Conservation (phyloP, 2,797 vertebrate species). For the Spinibarbus caldwelli region DNA sequence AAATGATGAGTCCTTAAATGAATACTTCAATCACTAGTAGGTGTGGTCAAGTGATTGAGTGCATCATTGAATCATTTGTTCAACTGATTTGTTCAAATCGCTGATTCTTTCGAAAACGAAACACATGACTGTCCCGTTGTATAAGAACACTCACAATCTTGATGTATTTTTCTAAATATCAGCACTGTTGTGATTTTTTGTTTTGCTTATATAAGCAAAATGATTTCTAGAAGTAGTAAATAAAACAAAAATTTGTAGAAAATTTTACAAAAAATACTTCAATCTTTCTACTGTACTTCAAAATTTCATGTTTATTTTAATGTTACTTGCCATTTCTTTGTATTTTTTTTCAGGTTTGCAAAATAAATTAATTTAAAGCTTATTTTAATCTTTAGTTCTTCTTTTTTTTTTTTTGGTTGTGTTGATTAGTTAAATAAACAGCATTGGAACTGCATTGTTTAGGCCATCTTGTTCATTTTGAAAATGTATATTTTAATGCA, state of each 20-base stretch:
- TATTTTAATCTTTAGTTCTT: neutral
- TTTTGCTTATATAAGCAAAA: neutral
- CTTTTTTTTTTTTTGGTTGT: neutral
- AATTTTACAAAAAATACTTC: neutral
- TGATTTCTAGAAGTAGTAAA: too few relatives aligned
- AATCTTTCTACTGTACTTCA: neutral
- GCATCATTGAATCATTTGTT: neutral
- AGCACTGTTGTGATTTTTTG: neutral
- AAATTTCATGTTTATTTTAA: too few relatives aligned
- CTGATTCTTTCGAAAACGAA: neutral
- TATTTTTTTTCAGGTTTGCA: neutral
- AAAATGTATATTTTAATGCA: neutral
- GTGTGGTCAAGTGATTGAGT: too few relatives aligned
- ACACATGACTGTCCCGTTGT: neutral
- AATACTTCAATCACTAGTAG: too few relatives aligned
- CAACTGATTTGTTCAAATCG: neutral
- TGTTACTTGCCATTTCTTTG: neutral
- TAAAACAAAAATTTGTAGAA: neutral
- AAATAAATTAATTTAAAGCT: neutral
- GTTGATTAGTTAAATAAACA: neutral
- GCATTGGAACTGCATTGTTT: neutral
- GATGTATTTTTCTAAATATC: too few relatives aligned
- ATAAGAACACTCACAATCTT: neutral
- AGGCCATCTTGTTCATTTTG: neutral
- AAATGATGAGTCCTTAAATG: neutral